Base-by-base conservation (phyloP, 2,113 vertebrate species). In the Cercocebus atys region DNA sequence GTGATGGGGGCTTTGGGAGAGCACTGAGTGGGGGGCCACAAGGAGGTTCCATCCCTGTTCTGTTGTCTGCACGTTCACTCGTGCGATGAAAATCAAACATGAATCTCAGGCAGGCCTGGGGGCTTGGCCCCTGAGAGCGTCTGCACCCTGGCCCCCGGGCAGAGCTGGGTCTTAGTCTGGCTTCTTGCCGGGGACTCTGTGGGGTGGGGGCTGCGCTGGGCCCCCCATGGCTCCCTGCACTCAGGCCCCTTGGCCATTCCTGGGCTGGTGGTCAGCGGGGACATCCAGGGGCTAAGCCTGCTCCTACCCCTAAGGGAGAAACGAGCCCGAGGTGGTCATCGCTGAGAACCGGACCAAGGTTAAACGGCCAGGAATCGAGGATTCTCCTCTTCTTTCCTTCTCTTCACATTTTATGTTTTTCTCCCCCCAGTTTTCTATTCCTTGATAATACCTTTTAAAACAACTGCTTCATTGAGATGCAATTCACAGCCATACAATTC, bases 1-100 rank as follows among this genome's bases (percentile, higher is more conserved):
- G 1, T 30, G 6, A 7, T 5, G 0, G 0, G 22, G 22, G 5
- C 47, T 0, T 6, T 12, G n/a, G 0, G 40, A 10, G 25, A 78
- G 25, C 75, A 78, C 14, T 47, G 45, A 17, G 43, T 45, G 10
- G 7, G 27, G 72, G 14, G 25, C 25, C 75, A 47, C 25, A 4
- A 45, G 25, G 43, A 78, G 27, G 2, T 47, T 45, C 73, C 27
- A 30, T 32, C 43, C 8, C 27, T 6, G 6, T 64, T 45, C 40
- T 30, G 52, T 23, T 8, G 5, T 30, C 86, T 35, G 64, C 55
- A 23, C 13, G 3, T 43, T 7, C 7, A 1, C 13, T 23, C 0
- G 14, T 1, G 1, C 3, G 1, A 64, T 81, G 14, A 17, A 22
- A 52, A 50, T 27, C 23, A 3, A 14, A 38, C 64, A 32, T 14